phyloP scores from a whole-genome alignment of 2,888 invertebrate species.

The Thelaira solivaga region DNA sequence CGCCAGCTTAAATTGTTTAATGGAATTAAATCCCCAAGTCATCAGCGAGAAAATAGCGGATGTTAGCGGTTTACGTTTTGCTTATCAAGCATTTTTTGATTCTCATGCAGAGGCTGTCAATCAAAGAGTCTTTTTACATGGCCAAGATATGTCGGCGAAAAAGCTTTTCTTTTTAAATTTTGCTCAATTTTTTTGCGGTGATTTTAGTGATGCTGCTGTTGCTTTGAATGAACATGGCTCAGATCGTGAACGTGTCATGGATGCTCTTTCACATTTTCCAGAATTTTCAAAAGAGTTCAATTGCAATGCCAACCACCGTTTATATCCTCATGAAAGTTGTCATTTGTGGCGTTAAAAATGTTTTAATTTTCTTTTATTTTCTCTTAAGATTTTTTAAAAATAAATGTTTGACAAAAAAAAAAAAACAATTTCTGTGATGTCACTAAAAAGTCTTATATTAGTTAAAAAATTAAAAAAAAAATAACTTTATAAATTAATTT shows the following conservation, averaged over 20 bases:
- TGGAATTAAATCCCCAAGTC: constrained; percentile 50
- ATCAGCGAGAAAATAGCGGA: constrained; percentile 65
- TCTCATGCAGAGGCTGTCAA: background rate
- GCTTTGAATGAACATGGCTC: constrained; percentile 58
- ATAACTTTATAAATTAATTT: too few species aligned
- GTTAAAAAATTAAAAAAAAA: too few species aligned
- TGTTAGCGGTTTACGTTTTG: constrained; percentile 62
- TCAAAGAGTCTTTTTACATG: constrained; percentile 13
- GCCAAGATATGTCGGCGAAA: background rate
- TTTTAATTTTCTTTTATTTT: too few species aligned
- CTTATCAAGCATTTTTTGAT: constrained; percentile 61
- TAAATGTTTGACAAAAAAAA: too few species aligned
- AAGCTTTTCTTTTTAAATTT: constrained; percentile 64
- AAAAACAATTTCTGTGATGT: too few species aligned
- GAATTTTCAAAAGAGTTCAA: constrained; percentile 55
- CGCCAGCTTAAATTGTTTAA: constrained; percentile 51
- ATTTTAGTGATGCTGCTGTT: constrained; percentile 3
- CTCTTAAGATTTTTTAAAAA: too few species aligned
- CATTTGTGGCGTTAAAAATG: constrained; percentile 47
- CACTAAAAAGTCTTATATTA: too few species aligned
- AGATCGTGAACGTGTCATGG: constrained; percentile 61
- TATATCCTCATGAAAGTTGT: constrained; percentile 41
- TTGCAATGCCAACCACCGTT: constrained; percentile 26
- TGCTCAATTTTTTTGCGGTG: constrained; percentile 65
- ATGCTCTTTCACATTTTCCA: constrained; percentile 62